Evolutionary conservation across 2,888 invertebrate genomes (phyloP).

Genomic region (Oligia strigilis): DNA sequence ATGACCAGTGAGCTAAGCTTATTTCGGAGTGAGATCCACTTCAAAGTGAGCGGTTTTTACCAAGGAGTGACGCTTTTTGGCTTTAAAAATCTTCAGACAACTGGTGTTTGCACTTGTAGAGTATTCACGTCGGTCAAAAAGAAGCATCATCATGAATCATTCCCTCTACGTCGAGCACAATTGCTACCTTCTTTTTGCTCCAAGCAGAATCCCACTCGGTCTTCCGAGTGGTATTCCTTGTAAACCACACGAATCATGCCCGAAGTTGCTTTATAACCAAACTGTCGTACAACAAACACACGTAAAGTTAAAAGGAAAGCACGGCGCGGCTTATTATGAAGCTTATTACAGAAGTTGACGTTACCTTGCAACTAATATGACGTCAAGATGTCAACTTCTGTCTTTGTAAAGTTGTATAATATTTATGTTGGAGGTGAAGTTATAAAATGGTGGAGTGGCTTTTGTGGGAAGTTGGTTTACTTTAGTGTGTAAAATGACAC

Average conservation of each 20-base stretch:
- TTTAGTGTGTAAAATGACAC: constrained; percentile 3
- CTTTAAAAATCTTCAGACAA: neutral
- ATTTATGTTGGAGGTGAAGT: constrained; percentile 16
- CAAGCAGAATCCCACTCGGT: neutral
- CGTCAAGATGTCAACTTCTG: constrained; percentile 35
- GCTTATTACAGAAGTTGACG: constrained; percentile 55
- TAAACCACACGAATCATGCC: constrained; percentile 4
- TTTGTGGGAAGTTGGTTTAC: neutral
- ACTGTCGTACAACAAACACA: constrained; percentile 27
- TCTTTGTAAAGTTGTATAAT: constrained; percentile 41
- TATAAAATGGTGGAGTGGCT: constrained; percentile 20
- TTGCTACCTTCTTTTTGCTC: neutral
- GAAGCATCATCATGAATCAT: neutral
- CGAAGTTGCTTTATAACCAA: constrained; percentile 28
- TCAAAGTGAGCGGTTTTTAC: neutral
- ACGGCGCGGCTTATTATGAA: constrained; percentile 32
- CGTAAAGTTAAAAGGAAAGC: constrained; percentile 50
- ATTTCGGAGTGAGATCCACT: neutral
- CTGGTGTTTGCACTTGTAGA: neutral
- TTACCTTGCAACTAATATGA: constrained; percentile 56
- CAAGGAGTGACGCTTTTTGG: neutral
- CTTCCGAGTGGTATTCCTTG: constrained; percentile 4
- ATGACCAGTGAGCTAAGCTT: neutral
- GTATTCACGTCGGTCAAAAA: no score
- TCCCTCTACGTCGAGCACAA: neutral